These are phyloP conservation scores for Smutsia temminckii DNA, from an alignment of 2,797 vertebrate genomes.

Conservation along the genomic window DNA sequence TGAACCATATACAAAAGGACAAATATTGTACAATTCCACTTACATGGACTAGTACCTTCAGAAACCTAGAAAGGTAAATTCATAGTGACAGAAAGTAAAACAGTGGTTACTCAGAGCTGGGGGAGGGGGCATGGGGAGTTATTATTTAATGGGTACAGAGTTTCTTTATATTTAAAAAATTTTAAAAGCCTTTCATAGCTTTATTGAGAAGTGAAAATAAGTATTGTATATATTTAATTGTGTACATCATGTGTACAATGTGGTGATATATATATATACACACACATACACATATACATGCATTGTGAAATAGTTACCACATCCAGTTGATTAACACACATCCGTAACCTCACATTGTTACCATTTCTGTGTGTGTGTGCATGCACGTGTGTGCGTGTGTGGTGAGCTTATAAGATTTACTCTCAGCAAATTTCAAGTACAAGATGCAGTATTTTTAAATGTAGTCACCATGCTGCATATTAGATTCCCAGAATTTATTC, in stretches of 20 bases:
- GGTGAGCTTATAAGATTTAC: neutral
- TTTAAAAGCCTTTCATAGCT: neutral
- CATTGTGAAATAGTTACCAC: neutral
- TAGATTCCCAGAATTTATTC: neutral
- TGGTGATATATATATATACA: neutral
- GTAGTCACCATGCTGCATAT: neutral
- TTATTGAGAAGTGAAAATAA: neutral
- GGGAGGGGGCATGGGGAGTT: neutral
- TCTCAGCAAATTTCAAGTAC: neutral
- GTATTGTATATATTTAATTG: neutral
- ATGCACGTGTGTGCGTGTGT: neutral
- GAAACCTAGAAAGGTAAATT: neutral
- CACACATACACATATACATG: too few relatives aligned
- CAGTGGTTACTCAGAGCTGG: neutral
- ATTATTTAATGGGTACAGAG: neutral
- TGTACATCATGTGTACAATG: neutral
- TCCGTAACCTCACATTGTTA: neutral
- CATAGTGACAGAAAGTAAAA: neutral
- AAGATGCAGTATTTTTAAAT: neutral
- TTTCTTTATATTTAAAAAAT: neutral
- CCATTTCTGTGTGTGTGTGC: neutral
- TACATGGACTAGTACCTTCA: neutral
- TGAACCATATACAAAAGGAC: neutral
- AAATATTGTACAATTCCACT: too few relatives aligned
- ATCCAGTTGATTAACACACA: neutral